These are phyloP conservation scores for Rhipidura dahli DNA, from an alignment of 2,113 vertebrate genomes.

Conservation along the genomic window DNA sequence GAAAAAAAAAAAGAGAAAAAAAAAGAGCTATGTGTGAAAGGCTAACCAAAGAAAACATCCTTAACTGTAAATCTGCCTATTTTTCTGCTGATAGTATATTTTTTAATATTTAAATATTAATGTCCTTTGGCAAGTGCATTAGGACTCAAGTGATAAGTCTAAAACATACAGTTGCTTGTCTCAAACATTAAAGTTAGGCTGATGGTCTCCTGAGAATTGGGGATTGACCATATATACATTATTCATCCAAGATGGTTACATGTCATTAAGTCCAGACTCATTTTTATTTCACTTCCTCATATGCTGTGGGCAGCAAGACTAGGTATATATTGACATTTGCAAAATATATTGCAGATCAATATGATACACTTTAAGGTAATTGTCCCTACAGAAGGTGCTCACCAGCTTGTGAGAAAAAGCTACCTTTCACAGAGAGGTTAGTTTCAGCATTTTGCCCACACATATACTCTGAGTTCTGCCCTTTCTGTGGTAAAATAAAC, in stretches of 20 bases:
- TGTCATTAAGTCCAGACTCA: slow-evolving; percentile 64
- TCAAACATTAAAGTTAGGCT: slow-evolving; percentile 70
- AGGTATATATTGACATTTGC: slow-evolving; percentile 46
- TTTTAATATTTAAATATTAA: slow-evolving; percentile 77
- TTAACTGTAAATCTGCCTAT: slow-evolving; percentile 35
- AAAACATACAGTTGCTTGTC: slow-evolving; percentile 67
- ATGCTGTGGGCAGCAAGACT: slow-evolving; percentile 21
- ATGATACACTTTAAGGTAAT: slow-evolving; percentile 54
- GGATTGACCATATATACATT: slow-evolving; percentile 68
- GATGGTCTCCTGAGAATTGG: slow-evolving; percentile 55
- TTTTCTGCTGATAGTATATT: slow-evolving; percentile 60
- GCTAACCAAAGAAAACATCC: not conserved
- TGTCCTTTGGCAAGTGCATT: slow-evolving; percentile 70
- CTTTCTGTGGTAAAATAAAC: not conserved
- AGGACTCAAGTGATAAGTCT: slow-evolving; percentile 68
- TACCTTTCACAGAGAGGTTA: slow-evolving; percentile 10
- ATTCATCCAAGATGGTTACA: slow-evolving; percentile 68
- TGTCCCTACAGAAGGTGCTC: not conserved
- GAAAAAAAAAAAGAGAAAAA: no score
- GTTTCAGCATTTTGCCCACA: slow-evolving; percentile 6
- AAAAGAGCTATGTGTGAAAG: not conserved
- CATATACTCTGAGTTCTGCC: not conserved
- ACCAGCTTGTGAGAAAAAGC: slow-evolving; percentile 20
- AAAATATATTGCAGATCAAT: slow-evolving; percentile 65
- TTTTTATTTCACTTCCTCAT: slow-evolving; percentile 53